These are phyloP conservation scores for Cryptocheilus praepositus DNA, from an alignment of 2,888 invertebrate species.

Conservation along the genomic window DNA sequence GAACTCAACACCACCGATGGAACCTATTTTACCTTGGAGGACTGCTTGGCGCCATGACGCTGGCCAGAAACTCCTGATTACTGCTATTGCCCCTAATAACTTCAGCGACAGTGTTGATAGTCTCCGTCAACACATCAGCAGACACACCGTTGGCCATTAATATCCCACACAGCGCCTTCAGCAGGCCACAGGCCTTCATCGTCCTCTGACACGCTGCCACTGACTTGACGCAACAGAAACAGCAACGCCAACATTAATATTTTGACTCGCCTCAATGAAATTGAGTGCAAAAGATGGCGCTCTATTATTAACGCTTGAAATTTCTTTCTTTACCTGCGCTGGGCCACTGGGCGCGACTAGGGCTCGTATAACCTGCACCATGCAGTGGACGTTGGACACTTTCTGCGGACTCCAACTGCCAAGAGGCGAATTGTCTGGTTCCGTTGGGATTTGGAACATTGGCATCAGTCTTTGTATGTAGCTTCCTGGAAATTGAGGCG, in stretches of 20 bases:
- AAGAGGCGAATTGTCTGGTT: conserved; percentile 79
- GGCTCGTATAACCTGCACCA: conserved; percentile 92
- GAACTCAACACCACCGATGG: too few species aligned
- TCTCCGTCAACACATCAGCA: conserved; percentile 96
- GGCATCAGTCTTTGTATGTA: conserved; percentile 93
- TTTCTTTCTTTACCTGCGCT: conserved; percentile 88
- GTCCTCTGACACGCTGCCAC: conserved; percentile 87
- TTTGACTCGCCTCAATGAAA: too few species aligned
- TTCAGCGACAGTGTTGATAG: conserved; percentile 96
- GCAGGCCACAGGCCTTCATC: conserved; percentile 89
- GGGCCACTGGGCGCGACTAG: conserved; percentile 96
- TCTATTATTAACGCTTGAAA: too few species aligned
- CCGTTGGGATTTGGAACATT: conserved; percentile 88
- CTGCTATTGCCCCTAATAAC: conserved; percentile 91
- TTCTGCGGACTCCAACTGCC: conserved; percentile 94
- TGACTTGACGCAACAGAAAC: conserved; percentile 49
- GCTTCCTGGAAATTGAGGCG: conserved; percentile 82
- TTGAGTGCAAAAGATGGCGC: too few species aligned
- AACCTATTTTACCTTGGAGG: conserved; percentile 88
- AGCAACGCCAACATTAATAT: background rate
- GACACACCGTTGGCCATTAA: conserved; percentile 98
- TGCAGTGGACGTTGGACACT: conserved; percentile 94
- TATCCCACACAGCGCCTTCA: conserved; percentile 90
- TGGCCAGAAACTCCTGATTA: conserved; percentile 94
- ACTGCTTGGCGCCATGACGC: conserved; percentile 93